Evolutionary conservation across 2,888 invertebrate species (phyloP), one percentile per base, ranked within the genome.

Genomic region (Lacanobia wlatinum): DNA sequence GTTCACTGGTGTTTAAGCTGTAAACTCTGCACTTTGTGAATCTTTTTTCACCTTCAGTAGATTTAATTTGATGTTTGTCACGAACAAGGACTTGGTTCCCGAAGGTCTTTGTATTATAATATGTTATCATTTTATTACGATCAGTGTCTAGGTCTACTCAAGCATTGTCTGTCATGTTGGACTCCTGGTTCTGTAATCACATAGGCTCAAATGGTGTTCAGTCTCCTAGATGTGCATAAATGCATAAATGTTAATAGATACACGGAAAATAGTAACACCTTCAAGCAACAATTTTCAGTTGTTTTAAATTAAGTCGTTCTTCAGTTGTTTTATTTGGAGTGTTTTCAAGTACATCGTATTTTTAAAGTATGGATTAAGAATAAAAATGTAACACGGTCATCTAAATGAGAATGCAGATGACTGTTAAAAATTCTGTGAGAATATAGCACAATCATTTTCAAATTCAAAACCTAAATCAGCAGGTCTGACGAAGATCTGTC

Each of bases 241-340:
- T 56, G 5, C 23, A 46, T 23, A 10, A 46, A 28, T 38, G 7
- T 66, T 68, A 53, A 2, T 53, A 66, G 10, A 55, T 66, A 40
- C 16, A 21, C 18, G 9, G 14, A 23, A 9, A 63, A 23, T 12
- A 16, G n/a, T 21, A 43, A 46, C 14, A 38, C 38, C 18, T 21
- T 67, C 9, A 23, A 21, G 9, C 10, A 23, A 53, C 7, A 9
- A 10, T 23, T 18, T 43, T 53, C 16, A 38, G 1, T 53, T 7
- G 23, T 63, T 46, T 72, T 21, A n/a, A 23, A 53, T 63, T 48
- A 55, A 7, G n/a, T 63, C 18, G 5, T 73, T 28, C 9, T 12
- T 28, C 1, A 38, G 46, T 62, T 55, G 5, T 21, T 28, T 63
- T 0, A 7, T 28, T 46, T 38, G n/a, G 12, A 2, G 14, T 46